These are phyloP conservation scores for Mormyrops boulengeri DNA, from an alignment of 2,797 vertebrate species.

Conservation along the genomic window DNA sequence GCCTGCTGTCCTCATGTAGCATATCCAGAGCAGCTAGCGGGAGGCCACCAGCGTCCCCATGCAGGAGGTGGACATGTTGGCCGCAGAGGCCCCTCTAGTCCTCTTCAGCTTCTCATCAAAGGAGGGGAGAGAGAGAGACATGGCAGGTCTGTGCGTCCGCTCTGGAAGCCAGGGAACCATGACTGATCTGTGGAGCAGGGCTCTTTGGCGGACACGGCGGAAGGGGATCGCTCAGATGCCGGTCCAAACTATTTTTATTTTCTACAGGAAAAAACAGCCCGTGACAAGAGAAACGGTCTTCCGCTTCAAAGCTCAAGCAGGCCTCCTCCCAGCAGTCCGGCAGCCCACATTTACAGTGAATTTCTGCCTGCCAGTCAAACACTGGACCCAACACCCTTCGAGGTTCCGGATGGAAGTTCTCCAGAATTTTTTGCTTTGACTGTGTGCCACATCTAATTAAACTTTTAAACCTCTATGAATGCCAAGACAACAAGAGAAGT, in stretches of 20 bases:
- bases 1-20: not conserved
- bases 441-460: not conserved
- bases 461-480: not conserved
- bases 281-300: not conserved
- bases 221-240: conserved; percentile 5
- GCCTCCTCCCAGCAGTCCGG: not conserved
- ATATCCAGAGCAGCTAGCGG: not conserved
- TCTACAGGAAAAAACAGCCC: conserved; percentile 16
- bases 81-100: not conserved
- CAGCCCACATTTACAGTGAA: not conserved
- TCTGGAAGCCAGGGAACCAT: not conserved
- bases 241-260: conserved; percentile 17
- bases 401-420: not conserved
- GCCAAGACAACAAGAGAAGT: not conserved
- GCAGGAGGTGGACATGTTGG: not conserved
- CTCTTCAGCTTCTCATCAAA: not conserved
- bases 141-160: not conserved
- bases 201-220: not conserved
- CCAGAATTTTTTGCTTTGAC: not conserved
- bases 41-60: not conserved
- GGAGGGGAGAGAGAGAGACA: not conserved
- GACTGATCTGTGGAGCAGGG: conserved; percentile 1
- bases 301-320: not conserved
- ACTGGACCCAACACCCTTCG: not conserved
- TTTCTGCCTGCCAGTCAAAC: not conserved